phyloP scores from a whole-genome alignment of 2,113 vertebrate species.

The Rattus norvegicus region GRCr8 NC_086020.1:78023501-78024000 shows the following conservation, averaged over 20 bases:
- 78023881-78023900: neutral
- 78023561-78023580: neutral
- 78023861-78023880: neutral
- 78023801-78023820: accelerated
- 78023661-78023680: accelerated
- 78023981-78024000: neutral
- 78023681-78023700: neutral
- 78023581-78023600: neutral
- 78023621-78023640: accelerated
- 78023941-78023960: neutral
- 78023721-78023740: neutral
- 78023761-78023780: neutral
- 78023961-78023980: accelerated
- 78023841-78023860: too few species aligned
- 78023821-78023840: neutral
- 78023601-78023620: neutral
- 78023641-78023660: neutral
- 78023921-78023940: neutral
- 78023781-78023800: neutral
- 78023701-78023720: neutral
- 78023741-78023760: neutral
- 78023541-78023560: neutral
- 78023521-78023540: neutral
- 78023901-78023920: too few species aligned
- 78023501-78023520: neutral